These are phyloP conservation scores for Blennius ocellaris DNA, from an alignment of 2,113 vertebrate species.

Conservation along the genomic window DNA sequence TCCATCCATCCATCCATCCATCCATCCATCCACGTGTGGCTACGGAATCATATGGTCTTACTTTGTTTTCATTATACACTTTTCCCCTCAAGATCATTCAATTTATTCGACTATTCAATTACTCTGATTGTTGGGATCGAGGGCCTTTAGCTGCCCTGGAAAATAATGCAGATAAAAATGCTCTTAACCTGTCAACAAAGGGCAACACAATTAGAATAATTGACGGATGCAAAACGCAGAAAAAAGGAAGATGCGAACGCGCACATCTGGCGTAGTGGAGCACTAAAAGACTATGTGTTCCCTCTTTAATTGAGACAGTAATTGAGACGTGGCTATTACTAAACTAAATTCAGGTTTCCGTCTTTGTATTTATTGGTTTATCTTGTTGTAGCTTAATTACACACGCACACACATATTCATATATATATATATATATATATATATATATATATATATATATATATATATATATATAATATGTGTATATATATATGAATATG, in stretches of 20 bases:
- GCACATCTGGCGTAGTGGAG: slow-evolving; percentile 59
- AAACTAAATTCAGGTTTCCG: background rate
- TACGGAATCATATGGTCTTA: slow-evolving; percentile 56
- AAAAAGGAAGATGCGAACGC: slow-evolving; percentile 50
- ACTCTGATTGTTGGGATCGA: slow-evolving; percentile 77
- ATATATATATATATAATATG: background rate
- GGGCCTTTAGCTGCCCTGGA: slow-evolving; percentile 71
- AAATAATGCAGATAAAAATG: slow-evolving; percentile 79
- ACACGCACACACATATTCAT: background rate
- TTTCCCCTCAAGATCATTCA: slow-evolving; percentile 75
- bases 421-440: background rate
- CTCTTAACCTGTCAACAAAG: slow-evolving; percentile 81
- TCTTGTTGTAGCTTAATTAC: background rate
- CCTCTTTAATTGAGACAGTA: slow-evolving; percentile 28
- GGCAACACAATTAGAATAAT: slow-evolving; percentile 80
- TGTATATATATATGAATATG: too few species aligned
- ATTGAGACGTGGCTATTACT: background rate
- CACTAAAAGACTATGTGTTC: slow-evolving; percentile 33
- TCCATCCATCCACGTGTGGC: slow-evolving; percentile 28
- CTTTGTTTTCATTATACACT: slow-evolving; percentile 80
- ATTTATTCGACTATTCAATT: slow-evolving; percentile 80
- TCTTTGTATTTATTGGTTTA: background rate
- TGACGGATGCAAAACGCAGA: slow-evolving; percentile 67
- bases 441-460: background rate
- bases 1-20: slow-evolving; percentile 15